These are phyloP conservation scores for Masticophis lateralis DNA, from an alignment of 2,797 vertebrate species.

Conservation along the genomic window DNA sequence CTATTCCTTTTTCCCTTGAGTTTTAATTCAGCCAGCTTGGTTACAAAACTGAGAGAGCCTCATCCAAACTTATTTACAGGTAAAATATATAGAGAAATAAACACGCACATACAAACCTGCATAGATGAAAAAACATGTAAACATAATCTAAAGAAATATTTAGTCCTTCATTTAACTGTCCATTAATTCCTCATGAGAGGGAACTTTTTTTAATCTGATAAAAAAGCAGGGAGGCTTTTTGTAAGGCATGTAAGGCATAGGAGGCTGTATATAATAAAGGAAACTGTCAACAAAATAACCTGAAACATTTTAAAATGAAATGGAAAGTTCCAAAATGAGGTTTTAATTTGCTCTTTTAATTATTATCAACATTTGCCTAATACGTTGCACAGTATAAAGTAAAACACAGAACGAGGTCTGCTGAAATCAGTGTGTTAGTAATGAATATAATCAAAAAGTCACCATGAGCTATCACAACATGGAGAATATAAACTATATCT, in stretches of 20 bases:
- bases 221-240: not conserved
- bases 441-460: not conserved
- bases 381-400: not conserved
- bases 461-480: not conserved
- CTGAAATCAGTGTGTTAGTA: not conserved
- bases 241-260: not conserved
- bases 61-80: not conserved
- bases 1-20: not conserved
- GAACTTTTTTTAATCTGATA: not conserved
- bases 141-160: not conserved
- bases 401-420: not conserved
- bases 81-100: not conserved
- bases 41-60: not conserved
- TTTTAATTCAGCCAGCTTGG: not conserved
- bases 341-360: not conserved
- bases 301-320: not conserved
- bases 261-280: not conserved
- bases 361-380: not conserved
- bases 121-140: not conserved
- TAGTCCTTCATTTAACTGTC: not conserved
- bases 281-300: not conserved
- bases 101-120: not conserved
- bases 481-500: not conserved
- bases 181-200: not conserved
- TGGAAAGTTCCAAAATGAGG: not conserved